Evolutionary conservation across 2,888 invertebrate genomes (phyloP).

Genomic region (Diaphora mendica): DNA sequence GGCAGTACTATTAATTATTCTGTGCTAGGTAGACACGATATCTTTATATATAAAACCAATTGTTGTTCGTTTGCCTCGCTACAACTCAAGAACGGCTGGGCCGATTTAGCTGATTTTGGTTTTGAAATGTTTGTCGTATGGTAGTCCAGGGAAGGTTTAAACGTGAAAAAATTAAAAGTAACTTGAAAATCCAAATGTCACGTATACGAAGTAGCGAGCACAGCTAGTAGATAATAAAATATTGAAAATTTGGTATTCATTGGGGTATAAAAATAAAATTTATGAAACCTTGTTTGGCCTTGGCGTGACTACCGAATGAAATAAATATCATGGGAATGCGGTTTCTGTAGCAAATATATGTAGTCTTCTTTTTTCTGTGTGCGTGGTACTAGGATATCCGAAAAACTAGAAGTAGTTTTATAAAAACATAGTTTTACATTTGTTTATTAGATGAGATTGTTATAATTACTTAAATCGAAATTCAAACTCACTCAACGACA

Average conservation of each 20-base stretch:
- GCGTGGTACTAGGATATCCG: background rate
- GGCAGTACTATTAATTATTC: too few relatives aligned
- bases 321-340: slow-evolving; percentile 21
- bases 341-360: background rate
- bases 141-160: too few relatives aligned
- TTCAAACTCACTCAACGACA: background rate
- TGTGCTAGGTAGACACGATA: too few relatives aligned
- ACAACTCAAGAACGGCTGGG: too few relatives aligned
- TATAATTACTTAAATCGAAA: background rate
- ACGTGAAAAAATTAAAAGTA: too few relatives aligned
- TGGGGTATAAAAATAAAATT: slow-evolving; percentile 6
- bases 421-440: background rate
- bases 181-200: too few relatives aligned
- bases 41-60: too few relatives aligned
- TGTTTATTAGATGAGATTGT: background rate
- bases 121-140: too few relatives aligned
- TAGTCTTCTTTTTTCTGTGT: background rate
- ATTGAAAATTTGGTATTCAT: background rate
- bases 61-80: too few relatives aligned
- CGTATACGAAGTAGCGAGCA: too few relatives aligned
- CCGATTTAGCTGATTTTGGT: too few relatives aligned
- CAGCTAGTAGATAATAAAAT: too few relatives aligned
- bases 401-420: background rate
- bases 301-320: slow-evolving; percentile 33
- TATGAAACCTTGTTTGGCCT: slow-evolving; percentile 15